These are phyloP conservation scores for Garra rufa DNA, from an alignment of 2,113 vertebrate species.

Conservation along the genomic window DNA sequence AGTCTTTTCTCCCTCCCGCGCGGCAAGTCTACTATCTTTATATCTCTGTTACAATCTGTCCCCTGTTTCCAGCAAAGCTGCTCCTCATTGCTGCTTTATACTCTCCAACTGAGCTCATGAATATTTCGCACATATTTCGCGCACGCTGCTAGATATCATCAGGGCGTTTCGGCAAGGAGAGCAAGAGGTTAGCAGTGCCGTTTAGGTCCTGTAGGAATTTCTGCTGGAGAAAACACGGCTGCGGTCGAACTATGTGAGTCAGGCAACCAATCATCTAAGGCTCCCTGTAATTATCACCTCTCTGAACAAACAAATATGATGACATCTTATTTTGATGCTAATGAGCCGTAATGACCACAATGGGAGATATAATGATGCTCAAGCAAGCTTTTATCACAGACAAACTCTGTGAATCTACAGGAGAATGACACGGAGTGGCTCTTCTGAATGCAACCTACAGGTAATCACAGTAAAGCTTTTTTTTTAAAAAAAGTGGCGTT, in stretches of 20 bases:
- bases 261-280: conserved; percentile 35
- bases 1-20: conserved; percentile 15
- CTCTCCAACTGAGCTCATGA: conserved; percentile 56
- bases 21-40: conserved; percentile 34
- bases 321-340: conserved; percentile 61
- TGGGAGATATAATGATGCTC: conserved; percentile 39
- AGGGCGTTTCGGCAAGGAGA: conserved; percentile 23
- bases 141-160: conserved; percentile 30
- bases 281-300: conserved; percentile 50
- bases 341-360: conserved; percentile 60
- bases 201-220: conserved; percentile 45
- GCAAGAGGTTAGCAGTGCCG: conserved; percentile 24
- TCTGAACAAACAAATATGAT: conserved; percentile 59
- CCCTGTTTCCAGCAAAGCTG: conserved; percentile 30
- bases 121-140: conserved; percentile 51
- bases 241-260: background rate
- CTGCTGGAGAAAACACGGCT: background rate
- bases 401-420: conserved; percentile 18
- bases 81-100: conserved; percentile 46
- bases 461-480: conserved; percentile 42
- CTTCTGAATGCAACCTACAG: conserved; percentile 24
- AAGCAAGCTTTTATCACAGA: conserved; percentile 48
- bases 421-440: background rate
- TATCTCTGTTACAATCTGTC: conserved; percentile 39
- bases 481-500: background rate